Evolutionary conservation across 2,888 invertebrate genomes (phyloP), one percentile per base, ranked within the genome.

Genomic region (Leptogaster cylindrica): DNA sequence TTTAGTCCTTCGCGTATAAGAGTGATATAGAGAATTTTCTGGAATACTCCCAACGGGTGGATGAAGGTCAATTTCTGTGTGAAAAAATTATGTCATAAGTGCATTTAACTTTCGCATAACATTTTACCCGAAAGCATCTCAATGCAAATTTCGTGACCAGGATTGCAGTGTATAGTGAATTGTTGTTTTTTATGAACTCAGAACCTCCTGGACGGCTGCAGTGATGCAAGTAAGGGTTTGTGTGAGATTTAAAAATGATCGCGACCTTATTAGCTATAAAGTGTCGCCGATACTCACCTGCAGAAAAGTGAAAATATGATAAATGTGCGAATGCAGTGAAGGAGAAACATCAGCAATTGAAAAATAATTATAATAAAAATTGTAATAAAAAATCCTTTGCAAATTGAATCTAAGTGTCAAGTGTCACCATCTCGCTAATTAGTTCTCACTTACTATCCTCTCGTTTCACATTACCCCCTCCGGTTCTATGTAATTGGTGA

Each of bases 231-330:
- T 33, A 10, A 36, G 55, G 23, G 20, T n/a, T 36, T 36, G 36
- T 36, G 55, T 36, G 23, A 36, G 8, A 20, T 55, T 36, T 16
- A 36, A 23, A 39, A 23, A 55, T 55, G 55, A 36, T 25, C 25
- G n/a, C 23, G 23, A 55, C 55, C 39, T 31, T 20, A 14, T 7
- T 5, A n/a, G 39, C 18, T 33, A 12, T 8, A 23, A 16, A 18
- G 10, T 39, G 39, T 18, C 8, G 23, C 3, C 20, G 23, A 23
- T 36, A 12, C 8, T 20, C 39, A 8, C 5, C 16, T 52, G 2
- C 18, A 16, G 16, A n/a, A 33, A n/a, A 55, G 55, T 55, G 55
- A 33, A 36, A 55, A 55, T 36, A 55, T 55, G 41, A 41, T 41
- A 55, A 7, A 55, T 36, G 55, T 39, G 55, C 39, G 36, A 31